Conservation (phyloP, 2,797 vertebrate genomes). For the Parauchenoglanis punctatus region DNA sequence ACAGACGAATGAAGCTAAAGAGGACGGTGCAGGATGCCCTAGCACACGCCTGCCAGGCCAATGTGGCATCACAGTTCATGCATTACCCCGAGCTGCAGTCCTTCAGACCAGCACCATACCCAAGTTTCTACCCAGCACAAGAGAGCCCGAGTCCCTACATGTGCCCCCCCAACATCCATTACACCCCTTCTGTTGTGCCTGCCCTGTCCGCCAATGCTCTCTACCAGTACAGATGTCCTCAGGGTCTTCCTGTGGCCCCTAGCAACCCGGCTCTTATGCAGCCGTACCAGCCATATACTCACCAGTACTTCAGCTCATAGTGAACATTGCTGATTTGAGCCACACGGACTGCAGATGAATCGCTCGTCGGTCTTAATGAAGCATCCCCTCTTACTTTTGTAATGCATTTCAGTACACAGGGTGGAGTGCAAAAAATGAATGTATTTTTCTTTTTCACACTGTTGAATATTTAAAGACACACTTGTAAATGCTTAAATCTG, state of each 20-base stretch:
- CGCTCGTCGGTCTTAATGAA: background rate
- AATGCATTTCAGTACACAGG: slow-evolving; percentile 41
- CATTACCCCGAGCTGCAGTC: slow-evolving; percentile 74
- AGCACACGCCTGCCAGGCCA: slow-evolving; percentile 75
- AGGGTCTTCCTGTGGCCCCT: slow-evolving; percentile 65
- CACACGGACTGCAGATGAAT: background rate
- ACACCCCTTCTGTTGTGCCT: slow-evolving; percentile 55
- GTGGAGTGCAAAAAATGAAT: slow-evolving; percentile 69
- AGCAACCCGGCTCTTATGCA: slow-evolving; percentile 53
- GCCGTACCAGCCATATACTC: slow-evolving; percentile 66
- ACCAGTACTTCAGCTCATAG: slow-evolving; percentile 67
- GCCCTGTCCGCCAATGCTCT: slow-evolving; percentile 65
- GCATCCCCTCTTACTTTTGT: slow-evolving; percentile 1
- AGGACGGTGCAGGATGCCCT: slow-evolving; percentile 77
- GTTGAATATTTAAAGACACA: slow-evolving; percentile 69
- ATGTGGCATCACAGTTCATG: slow-evolving; percentile 71
- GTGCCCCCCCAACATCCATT: slow-evolving; percentile 66
- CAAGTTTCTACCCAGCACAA: slow-evolving; percentile 61
- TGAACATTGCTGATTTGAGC: slow-evolving; percentile 11
- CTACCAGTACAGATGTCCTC: slow-evolving; percentile 71
- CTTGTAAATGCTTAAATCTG: slow-evolving; percentile 56
- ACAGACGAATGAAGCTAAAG: slow-evolving; percentile 82
- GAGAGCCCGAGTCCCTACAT: slow-evolving; percentile 63
- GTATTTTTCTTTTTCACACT: slow-evolving; percentile 52
- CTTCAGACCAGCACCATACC: slow-evolving; percentile 69